Evolutionary conservation across 2,888 invertebrate species (phyloP), one percentile per base, ranked within the genome.

Genomic region (Drosophila tanythrix): DNA sequence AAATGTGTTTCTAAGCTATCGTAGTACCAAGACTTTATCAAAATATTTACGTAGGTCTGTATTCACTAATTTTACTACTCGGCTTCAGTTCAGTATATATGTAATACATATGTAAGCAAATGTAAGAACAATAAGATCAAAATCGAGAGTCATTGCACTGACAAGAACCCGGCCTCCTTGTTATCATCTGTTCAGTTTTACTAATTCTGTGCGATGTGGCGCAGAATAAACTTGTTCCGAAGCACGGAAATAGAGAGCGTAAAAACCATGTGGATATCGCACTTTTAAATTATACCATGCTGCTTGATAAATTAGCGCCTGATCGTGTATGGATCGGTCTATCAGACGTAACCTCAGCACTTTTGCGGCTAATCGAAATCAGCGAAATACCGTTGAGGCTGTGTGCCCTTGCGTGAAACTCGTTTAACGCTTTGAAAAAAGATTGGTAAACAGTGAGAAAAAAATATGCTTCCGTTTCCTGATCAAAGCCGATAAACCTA

Each of bases 401-500:
- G 31, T 21, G 38, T 85, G 85, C 90, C 85, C 85, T 86, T 86
- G 90, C 70, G 50, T 18, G 48, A 76, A 85, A 86, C 85, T 68
- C 36, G 85, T 86, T 88, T 73, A 31, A 70, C 70, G 72, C 65
- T 67, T 76, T 63, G 33, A 72, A 66, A 71, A 78, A 74, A 82
- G 74, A 88, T 88, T 82, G 85, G 74, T 83, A 69, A 78, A 66
- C 68, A 57, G 25, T 11, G 10, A 55, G 63, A 53, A 50, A 52
- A 48, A 74, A 71, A 77, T 59, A 21, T 67, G 85, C 85, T 86
- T 86, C 85, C 85, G 90, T 89, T 86, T 86, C 85, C 85, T 82
- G 86, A 89, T 86, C 74, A 72, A 66, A 74, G 76, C 71, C 64
- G 74, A 77, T 83, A 74, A 74, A 81, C 64, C 82, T 65, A 58